phyloP scores from a whole-genome alignment of 2,888 invertebrate genomes.

The Drosophila phalerata region DNA sequence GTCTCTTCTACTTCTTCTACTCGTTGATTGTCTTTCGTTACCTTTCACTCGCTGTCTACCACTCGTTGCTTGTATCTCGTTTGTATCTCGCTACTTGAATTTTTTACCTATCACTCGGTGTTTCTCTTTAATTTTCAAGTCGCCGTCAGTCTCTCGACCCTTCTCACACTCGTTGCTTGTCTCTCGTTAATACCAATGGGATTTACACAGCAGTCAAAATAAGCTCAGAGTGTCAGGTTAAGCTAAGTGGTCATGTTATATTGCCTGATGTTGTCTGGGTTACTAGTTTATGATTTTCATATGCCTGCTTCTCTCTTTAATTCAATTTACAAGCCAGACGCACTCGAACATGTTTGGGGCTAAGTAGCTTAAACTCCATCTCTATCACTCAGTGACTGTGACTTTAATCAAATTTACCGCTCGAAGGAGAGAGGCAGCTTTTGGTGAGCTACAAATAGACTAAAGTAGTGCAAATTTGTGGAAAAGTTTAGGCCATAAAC shows the following conservation, averaged over 20 bases:
- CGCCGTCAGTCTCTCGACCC: background rate
- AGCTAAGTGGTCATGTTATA: slow-evolving; percentile 3
- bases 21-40: background rate
- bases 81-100: background rate
- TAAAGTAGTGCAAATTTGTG: slow-evolving; percentile 1
- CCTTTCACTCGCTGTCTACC: background rate
- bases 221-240: slow-evolving; percentile 8
- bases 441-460: slow-evolving; percentile 3
- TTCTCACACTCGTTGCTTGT: background rate
- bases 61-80: background rate
- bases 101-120: background rate
- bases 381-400: slow-evolving; percentile 9
- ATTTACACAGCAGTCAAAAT: slow-evolving; percentile 7
- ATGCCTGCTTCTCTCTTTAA: slow-evolving; percentile 17
- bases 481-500: slow-evolving; percentile 30
- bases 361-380: slow-evolving; percentile 26
- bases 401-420: slow-evolving; percentile 44
- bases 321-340: slow-evolving; percentile 32
- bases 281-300: slow-evolving; percentile 12
- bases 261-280: slow-evolving; percentile 15
- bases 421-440: background rate
- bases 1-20: background rate
- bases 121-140: background rate
- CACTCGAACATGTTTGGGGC: slow-evolving; percentile 8
- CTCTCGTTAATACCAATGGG: background rate